Evolutionary conservation across 2,113 vertebrate species (phyloP), one percentile per base, ranked within the genome.

Genomic region (Myotis davidii): DNA sequence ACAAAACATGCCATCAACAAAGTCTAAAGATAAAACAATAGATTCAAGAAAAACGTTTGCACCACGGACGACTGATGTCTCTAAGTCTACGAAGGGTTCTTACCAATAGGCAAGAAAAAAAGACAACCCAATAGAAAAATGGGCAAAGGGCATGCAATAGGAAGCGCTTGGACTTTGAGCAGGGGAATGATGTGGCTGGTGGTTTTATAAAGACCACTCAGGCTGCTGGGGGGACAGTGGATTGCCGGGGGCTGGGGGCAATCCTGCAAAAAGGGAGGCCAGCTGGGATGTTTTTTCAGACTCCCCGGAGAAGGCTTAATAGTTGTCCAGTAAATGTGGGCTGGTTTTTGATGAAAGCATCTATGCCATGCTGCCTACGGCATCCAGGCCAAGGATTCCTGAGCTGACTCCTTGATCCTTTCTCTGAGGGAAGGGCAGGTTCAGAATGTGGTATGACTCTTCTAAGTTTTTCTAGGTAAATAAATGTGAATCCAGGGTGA

Each of bases 1-100:
- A 34, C 64, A 69, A 65, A 85, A 81, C 59, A 61, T 25, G 25
- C 32, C 34, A 82, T 42, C 73, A 59, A 93, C 16, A 45, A 74
- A 78, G 29, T 65, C 48, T 72, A 88, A 95, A 88, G 73, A 90
- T 50, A 83, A 94, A 85, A 84, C 34, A 86, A 83, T 7, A 84
- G 61, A 78, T 74, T 78, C 65, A 20, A 94, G 81, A 90, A 32
- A 83, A 74, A 82, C 34, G 16, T 93, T 65, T 50, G 52, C 13
- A 48, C 69, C 34, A 81, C 12, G 27, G 20, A 83, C 73, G 48
- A 93, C 39, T 64, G 48, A 45, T 76, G 45, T 3, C 20, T 39
- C 23, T 89, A 20, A 17, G 74, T 56, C 18, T 56, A 85, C 42
- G 34, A 81, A 94, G 54, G 52, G 25, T 23, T 91, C 39, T 84